phyloP scores from a whole-genome alignment of 2,888 invertebrate genomes.

The Osedax fenrisi region DNA sequence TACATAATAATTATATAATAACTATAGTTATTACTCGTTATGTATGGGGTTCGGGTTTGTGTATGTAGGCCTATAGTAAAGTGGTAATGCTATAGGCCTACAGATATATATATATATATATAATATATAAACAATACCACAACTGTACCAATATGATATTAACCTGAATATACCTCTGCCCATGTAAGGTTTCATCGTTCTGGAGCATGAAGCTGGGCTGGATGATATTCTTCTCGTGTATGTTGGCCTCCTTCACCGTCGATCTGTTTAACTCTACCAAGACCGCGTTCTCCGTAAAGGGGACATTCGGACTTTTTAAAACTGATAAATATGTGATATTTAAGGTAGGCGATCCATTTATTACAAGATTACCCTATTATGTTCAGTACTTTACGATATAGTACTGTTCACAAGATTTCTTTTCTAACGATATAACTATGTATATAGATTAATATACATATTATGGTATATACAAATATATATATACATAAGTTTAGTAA shows the following conservation, averaged over 20 bases:
- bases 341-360: conserved; percentile 40
- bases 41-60: too few relatives aligned
- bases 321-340: conserved; percentile 49
- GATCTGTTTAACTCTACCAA: conserved; percentile 49
- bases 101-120: too few relatives aligned
- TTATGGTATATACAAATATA: too few relatives aligned
- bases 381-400: not conserved
- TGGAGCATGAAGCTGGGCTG: conserved; percentile 51
- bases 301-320: conserved; percentile 47
- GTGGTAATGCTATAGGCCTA: too few relatives aligned
- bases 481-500: not conserved
- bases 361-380: not conserved
- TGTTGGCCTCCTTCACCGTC: conserved; percentile 49
- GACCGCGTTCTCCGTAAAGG: conserved; percentile 43
- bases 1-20: too few relatives aligned
- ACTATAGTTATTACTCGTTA: too few relatives aligned
- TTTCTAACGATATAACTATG: not conserved
- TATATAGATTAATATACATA: not conserved
- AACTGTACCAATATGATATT: too few relatives aligned
- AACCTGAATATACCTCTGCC: too few relatives aligned
- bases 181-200: conserved; percentile 46
- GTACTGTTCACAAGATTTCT: not conserved
- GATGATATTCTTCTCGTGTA: conserved; percentile 53
- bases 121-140: too few relatives aligned
- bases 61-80: too few relatives aligned